Conservation (phyloP, 2,113 vertebrate genomes). For the Neopipo cinnamomea region DNA sequence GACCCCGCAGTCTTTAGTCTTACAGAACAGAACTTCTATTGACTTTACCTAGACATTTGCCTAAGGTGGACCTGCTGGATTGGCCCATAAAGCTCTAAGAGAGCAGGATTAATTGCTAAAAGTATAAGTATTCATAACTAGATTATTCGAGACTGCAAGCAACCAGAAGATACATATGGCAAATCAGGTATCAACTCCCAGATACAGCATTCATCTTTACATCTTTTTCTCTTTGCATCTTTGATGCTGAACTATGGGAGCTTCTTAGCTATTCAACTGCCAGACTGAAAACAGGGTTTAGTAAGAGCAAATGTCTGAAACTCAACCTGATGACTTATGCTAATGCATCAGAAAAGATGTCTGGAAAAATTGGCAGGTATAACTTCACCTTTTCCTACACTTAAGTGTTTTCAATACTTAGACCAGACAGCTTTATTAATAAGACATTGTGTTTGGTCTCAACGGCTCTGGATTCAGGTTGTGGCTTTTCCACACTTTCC, state of each 20-base stretch:
- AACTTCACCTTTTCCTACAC: not conserved
- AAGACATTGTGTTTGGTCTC: not conserved
- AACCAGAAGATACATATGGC: not conserved
- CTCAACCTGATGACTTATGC: not conserved
- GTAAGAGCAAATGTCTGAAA: not conserved
- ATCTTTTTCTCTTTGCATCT: not conserved
- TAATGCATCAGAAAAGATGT: not conserved
- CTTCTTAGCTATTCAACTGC: not conserved
- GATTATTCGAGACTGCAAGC: not conserved
- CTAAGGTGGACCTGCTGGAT: not conserved
- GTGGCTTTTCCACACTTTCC: not conserved
- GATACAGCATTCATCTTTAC: not conserved
- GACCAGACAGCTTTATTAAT: not conserved
- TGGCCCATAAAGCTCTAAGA: not conserved
- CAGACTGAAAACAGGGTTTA: not conserved
- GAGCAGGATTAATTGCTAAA: not conserved
- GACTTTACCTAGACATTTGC: not conserved
- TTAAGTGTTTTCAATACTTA: not conserved
- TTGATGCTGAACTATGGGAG: not conserved
- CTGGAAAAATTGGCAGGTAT: not conserved
- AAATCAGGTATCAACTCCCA: not conserved
- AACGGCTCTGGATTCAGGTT: not conserved
- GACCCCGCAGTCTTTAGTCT: not conserved
- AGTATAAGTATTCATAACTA: not conserved
- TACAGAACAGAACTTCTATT: not conserved